phyloP scores from a whole-genome alignment of 2,113 vertebrate genomes.

The Cathartes aura region DNA sequence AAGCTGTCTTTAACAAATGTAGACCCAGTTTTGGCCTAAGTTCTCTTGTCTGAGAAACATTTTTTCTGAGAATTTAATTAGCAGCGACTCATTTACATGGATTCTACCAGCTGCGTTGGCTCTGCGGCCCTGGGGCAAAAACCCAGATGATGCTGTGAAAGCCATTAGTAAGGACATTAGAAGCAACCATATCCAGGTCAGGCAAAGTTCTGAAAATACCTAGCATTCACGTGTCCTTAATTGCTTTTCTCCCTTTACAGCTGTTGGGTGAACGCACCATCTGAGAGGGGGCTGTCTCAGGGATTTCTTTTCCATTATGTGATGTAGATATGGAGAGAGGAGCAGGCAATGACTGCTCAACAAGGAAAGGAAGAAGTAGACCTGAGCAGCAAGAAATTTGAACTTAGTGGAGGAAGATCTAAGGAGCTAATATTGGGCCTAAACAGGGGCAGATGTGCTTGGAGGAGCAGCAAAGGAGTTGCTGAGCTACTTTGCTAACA shows the following conservation, averaged over 20 bases:
- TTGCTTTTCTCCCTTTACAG: slow-evolving; percentile 10
- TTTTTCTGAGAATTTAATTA: slow-evolving; percentile 33
- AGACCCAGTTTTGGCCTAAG: neutral
- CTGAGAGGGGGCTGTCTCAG: neutral
- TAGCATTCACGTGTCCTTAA: neutral
- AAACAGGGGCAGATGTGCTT: neutral
- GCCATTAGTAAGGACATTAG: neutral
- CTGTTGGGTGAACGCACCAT: neutral
- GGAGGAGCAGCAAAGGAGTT: neutral
- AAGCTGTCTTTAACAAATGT: neutral
- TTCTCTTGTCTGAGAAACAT: slow-evolving; percentile 21
- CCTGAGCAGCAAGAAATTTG: neutral
- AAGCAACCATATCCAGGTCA: neutral
- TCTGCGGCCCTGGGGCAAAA: neutral
- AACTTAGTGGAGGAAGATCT: neutral
- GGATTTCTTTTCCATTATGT: neutral
- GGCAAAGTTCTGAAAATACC: slow-evolving; percentile 1
- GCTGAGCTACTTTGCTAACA: neutral
- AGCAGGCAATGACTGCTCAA: neutral
- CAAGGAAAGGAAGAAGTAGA: neutral
- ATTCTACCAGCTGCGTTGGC: neutral
- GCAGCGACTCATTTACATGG: slow-evolving; percentile 1
- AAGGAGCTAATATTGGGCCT: neutral
- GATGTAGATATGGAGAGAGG: neutral
- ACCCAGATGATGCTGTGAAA: neutral